Evolutionary conservation across 2,888 invertebrate species (phyloP), one percentile per base, ranked within the genome.

Genomic region (Leucophora obtusa): DNA sequence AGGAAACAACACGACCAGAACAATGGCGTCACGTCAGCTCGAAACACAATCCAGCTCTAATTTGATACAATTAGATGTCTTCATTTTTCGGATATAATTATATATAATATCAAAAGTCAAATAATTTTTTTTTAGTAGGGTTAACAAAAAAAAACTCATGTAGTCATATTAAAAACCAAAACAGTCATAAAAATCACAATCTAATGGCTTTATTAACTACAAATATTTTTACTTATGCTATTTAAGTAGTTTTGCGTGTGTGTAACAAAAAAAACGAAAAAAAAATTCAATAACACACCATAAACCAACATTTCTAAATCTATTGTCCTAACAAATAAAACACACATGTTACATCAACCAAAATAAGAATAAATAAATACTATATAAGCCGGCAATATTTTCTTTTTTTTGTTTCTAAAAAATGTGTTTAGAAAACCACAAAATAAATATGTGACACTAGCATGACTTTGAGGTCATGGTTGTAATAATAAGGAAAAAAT

Each of bases 371-470:
- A 65, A 15, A 47, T 53, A 53, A 51, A 66, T 51, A n/a, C 28
- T 33, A 68, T 72, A 35, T 69, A 15, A 51, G 51, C 35, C 54
- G 35, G 38, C 38, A 28, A 54, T 53, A 66, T 69, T 33, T 59
- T 76, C 73, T 69, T 76, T 77, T 76, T 77, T 81, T 73, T 81
- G 62, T 75, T 73, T 65, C 10, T 73, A 43, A n/a, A 73, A 70
- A 81, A 70, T 38, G 47, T 77, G 35, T 81, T 77, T 65, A 54
- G 63, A 65, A 80, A 81, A 70, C 80, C 81, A 81, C 81, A 81
- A 81, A 81, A 81, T 70, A 81, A 77, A 81, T 76, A 77, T 77
- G 69, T 81, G 80, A 81, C 80, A 81, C 76, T 54, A 54, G 73
- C 65, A 81, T 70, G 81, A 73, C 81, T 66, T 51, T 73, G 73